phyloP scores from a whole-genome alignment of 2,888 invertebrate species.

The Drosophila mimetica region DNA sequence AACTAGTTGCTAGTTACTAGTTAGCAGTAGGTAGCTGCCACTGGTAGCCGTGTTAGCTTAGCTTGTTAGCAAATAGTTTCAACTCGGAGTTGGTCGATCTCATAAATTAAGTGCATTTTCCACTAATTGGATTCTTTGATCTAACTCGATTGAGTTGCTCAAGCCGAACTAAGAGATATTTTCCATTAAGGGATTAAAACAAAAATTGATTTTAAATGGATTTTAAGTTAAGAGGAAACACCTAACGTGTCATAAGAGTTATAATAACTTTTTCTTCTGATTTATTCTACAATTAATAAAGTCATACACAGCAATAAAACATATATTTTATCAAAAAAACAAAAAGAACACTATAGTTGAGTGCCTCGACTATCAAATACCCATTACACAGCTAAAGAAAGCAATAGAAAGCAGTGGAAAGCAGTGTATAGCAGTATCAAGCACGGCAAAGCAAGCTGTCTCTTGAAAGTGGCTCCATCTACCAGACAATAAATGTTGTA shows the following conservation, averaged over 20 bases:
- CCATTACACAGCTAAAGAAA: too few species aligned
- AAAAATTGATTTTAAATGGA: not conserved
- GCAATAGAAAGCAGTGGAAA: too few species aligned
- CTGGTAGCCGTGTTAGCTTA: constrained; percentile 58
- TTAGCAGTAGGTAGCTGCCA: constrained; percentile 42
- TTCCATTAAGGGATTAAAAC: not conserved
- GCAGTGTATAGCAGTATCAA: too few species aligned
- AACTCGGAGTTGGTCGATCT: constrained; percentile 15
- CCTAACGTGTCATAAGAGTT: too few species aligned
- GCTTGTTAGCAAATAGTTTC: constrained; percentile 59
- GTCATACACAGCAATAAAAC: too few species aligned
- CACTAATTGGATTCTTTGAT: constrained; percentile 45
- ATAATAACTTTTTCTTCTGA: too few species aligned
- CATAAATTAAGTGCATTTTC: constrained; percentile 50
- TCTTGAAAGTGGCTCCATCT: too few species aligned
- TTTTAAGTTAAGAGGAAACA: not conserved
- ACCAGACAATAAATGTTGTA: not conserved
- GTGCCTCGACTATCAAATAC: too few species aligned
- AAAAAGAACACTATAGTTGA: too few species aligned
- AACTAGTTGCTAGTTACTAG: constrained; percentile 40
- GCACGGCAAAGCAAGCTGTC: too few species aligned
- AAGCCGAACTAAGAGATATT: not conserved
- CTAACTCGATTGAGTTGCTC: not conserved
- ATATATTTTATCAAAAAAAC: not conserved
- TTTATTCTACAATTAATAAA: too few species aligned